A percentile compares a stretch with the other conserved stretches of the same genome.
Evolutionary conservation across 2,113 vertebrate species (phyloP).

Genomic region (Austrofundulus limnaeus): DNA sequence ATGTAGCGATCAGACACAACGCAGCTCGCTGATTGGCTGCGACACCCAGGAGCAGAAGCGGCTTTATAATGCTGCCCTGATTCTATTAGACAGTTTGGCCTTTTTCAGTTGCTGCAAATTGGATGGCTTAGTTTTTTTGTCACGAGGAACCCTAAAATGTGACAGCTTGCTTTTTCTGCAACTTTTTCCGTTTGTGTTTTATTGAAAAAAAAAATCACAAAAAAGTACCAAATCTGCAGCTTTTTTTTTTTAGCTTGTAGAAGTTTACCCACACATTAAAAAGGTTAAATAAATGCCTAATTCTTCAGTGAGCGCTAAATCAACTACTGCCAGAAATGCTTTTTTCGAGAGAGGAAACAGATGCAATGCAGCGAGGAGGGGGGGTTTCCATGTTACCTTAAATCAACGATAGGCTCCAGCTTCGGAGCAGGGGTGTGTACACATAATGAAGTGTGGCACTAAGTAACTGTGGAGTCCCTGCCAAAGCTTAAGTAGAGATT

Average conservation of each 20-base stretch:
- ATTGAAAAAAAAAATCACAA: conserved; percentile 6
- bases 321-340: conserved; percentile 31
- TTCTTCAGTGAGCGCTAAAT: conserved; percentile 38
- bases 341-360: conserved; percentile 42
- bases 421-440: conserved; percentile 76
- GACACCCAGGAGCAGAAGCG: conserved; percentile 29
- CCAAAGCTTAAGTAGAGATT: conserved; percentile 94
- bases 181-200: conserved; percentile 7
- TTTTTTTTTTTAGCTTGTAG: conserved; percentile 5
- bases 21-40: conserved; percentile 44
- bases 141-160: conserved; percentile 11
- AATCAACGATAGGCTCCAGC: conserved; percentile 79
- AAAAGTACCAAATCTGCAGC: no score
- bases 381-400: conserved; percentile 73
- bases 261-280: conserved; percentile 10
- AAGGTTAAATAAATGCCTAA: conserved; percentile 18
- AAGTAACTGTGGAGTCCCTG: conserved; percentile 82
- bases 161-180: conserved; percentile 10
- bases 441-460: conserved; percentile 85
- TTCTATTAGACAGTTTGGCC: conserved; percentile 25
- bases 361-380: conserved; percentile 49
- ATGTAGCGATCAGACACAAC: conserved; percentile 56
- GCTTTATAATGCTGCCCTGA: conserved; percentile 39
- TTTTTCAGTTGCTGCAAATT: conserved; percentile 39
- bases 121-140: conserved; percentile 18